A percentile compares a stretch with the other conserved stretches of the same genome.
Conservation (phyloP, 2,888 invertebrate species). For the Melipona beecheii region DNA sequence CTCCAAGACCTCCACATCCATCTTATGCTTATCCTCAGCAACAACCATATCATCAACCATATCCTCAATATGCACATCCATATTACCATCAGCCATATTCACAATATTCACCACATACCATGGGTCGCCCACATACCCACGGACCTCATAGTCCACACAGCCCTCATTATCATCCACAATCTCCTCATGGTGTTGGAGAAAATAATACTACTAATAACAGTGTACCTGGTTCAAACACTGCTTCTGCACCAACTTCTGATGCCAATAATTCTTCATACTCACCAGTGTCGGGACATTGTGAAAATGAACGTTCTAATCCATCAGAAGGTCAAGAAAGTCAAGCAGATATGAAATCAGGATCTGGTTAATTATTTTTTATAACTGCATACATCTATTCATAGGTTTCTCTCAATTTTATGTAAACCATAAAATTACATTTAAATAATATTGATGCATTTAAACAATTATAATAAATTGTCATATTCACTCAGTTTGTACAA, state of each 20-base stretch:
- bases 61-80: constrained; percentile 85
- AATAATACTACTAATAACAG: constrained; percentile 72
- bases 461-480: constrained; percentile 52
- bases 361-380: constrained; percentile 72
- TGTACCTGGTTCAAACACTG: constrained; percentile 66
- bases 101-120: constrained; percentile 85
- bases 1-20: constrained; percentile 86
- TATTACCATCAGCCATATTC: constrained; percentile 86
- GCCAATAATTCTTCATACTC: constrained; percentile 76
- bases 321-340: constrained; percentile 80
- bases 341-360: constrained; percentile 78
- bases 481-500: constrained; percentile 60
- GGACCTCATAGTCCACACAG: constrained; percentile 81
- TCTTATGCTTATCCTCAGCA: constrained; percentile 85
- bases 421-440: constrained; percentile 45
- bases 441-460: constrained; percentile 52
- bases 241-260: constrained; percentile 70
- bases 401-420: constrained; percentile 45
- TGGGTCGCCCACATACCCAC: constrained; percentile 84
- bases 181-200: constrained; percentile 80
- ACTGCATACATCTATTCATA: constrained; percentile 47
- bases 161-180: constrained; percentile 82
- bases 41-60: constrained; percentile 84
- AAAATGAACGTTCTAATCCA: constrained; percentile 76
- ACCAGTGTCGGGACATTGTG: constrained; percentile 76